These are phyloP conservation scores for Cynocephalus volans DNA, from an alignment of 2,113 vertebrate species.

Conservation along the genomic window DNA sequence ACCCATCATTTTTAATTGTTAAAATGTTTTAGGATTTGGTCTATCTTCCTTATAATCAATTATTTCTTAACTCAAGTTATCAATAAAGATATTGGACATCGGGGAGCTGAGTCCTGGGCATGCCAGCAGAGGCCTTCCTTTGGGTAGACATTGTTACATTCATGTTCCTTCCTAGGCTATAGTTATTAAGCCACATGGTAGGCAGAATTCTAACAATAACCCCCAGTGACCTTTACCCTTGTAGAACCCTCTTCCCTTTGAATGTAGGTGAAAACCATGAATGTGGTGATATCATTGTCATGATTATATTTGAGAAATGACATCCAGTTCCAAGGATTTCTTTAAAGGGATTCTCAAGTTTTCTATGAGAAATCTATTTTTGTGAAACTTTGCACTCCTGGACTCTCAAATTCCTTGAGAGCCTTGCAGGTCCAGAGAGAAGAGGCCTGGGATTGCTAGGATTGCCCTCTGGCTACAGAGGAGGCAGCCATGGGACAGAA, in stretches of 20 bases:
- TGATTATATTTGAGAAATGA: not conserved
- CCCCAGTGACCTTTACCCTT: not conserved
- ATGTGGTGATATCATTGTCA: not conserved
- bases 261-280: not conserved
- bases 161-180: not conserved
- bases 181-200: not conserved
- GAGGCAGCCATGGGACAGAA: not conserved
- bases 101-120: not conserved
- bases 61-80: conserved; percentile 30
- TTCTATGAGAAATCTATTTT: not conserved
- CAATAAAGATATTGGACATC: not conserved
- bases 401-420: not conserved
- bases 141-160: not conserved
- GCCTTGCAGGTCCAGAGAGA: not conserved
- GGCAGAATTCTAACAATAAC: not conserved
- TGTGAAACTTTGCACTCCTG: not conserved
- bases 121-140: not conserved
- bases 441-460: not conserved
- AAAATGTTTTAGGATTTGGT: not conserved
- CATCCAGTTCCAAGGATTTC: not conserved
- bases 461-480: not conserved
- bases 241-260: not conserved
- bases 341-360: not conserved
- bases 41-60: not conserved
- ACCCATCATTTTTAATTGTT: not conserved